phyloP scores from a whole-genome alignment of 2,113 vertebrate genomes.

The Cephalopholis sonnerati region DNA sequence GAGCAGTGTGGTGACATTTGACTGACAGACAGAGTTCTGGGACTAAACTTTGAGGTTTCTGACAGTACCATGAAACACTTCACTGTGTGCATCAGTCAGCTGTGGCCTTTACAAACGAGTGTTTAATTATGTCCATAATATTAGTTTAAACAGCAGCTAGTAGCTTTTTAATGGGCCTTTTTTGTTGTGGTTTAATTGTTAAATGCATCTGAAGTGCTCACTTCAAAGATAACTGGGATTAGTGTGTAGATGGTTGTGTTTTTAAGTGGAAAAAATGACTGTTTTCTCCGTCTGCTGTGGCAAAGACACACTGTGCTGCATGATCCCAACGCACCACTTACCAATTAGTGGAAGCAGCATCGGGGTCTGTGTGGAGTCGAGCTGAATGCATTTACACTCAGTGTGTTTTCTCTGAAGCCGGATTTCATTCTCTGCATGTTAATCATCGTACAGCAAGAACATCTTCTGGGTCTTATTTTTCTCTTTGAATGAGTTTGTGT shows the following conservation, averaged over 20 bases:
- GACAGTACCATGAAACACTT: background rate
- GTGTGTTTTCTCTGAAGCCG: background rate
- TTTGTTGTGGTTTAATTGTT: conserved; percentile 8
- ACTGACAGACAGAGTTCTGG: background rate
- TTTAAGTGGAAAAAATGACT: conserved; percentile 6
- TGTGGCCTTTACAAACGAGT: background rate
- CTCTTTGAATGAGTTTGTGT: background rate
- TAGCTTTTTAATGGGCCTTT: conserved; percentile 2
- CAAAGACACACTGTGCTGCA: background rate
- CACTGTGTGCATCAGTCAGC: background rate
- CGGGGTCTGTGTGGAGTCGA: background rate
- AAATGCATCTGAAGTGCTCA: conserved; percentile 24
- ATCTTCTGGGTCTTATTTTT: too few species aligned
- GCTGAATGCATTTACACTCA: background rate
- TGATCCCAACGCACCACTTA: conserved; percentile 6
- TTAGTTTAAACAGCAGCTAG: background rate
- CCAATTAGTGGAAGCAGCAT: conserved; percentile 13
- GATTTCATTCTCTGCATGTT: background rate
- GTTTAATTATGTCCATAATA: background rate
- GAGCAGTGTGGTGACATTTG: background rate
- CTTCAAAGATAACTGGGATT: conserved; percentile 18
- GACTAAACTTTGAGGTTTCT: background rate
- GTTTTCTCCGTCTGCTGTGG: background rate
- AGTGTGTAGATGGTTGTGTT: conserved; percentile 16
- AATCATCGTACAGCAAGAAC: background rate